phyloP scores from a whole-genome alignment of 2,113 vertebrate species.

The Sigmodon hispidus region DNA sequence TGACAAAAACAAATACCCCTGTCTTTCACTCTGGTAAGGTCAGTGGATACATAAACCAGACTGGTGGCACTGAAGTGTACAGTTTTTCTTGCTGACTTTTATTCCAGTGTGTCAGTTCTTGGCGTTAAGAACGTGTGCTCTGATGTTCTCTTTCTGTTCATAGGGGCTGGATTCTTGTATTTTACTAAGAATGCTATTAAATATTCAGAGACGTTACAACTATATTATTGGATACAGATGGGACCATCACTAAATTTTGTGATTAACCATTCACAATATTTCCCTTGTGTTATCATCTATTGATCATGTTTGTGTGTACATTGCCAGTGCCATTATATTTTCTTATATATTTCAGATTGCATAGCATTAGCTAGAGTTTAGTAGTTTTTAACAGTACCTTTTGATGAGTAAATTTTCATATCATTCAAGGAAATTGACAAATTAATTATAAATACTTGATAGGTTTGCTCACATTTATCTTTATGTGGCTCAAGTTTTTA shows the following conservation, averaged over 20 bases:
- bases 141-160: background rate
- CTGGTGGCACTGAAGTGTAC: background rate
- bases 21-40: background rate
- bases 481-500: background rate
- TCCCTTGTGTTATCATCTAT: background rate
- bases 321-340: background rate
- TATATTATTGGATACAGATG: background rate
- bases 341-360: background rate
- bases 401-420: background rate
- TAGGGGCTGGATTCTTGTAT: background rate
- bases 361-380: constrained; percentile 6
- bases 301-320: background rate
- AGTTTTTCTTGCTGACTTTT: background rate
- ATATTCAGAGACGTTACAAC: background rate
- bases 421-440: background rate
- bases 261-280: background rate
- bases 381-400: background rate
- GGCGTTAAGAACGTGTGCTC: background rate
- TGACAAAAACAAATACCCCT: background rate
- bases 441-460: background rate
- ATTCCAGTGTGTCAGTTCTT: background rate
- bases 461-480: background rate
- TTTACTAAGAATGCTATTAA: constrained; percentile 27
- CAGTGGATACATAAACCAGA: background rate
- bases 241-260: background rate